Evolutionary conservation across 2,113 vertebrate genomes (phyloP), one percentile per base, ranked within the genome.

Genomic region (Puntigrus tetrazona): DNA sequence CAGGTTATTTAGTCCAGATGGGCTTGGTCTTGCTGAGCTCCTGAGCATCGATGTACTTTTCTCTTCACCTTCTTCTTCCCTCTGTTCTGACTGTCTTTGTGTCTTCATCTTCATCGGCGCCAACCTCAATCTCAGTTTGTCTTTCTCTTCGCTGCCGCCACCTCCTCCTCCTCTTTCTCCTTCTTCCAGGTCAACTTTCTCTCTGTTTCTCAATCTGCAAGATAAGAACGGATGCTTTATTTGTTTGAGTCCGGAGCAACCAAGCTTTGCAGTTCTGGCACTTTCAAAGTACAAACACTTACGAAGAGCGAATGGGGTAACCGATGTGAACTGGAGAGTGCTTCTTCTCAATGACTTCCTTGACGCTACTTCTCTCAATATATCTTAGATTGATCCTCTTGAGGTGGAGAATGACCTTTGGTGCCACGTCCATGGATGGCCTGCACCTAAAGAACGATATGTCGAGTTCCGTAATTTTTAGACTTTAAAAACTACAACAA

Each of bases 1-100:
- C 97, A 0, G 96, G 50, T 98, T 99, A 43, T 97, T n/a, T n/a
- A 93, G 97, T 99, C 97, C 97, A 99, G 57, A 99, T 94, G 0
- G 95, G 95, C 72, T 95, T 95, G 36, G 93, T 95, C 86, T 95
- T 96, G 90, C 95, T 96, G 84, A 96, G 88, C 84, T 96, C 95
- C 72, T 96, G 94, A 86, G 93, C 90, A 76, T 96, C 95, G 52
- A 95, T 95, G 88, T 96, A 96, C 89, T 95, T 96, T 86, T 96
- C 95, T n/a, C 93, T 96, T 95, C 85, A 96, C 92, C 92, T 95
- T 95, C 91, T 95, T 95, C 91, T 94, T 95, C 88, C 94, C 94
- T 90, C 95, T 94, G 88, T 95, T 94, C 70, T 95, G 94, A 47
- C 91, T 72, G 50, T 91, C 86, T 0, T 91, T 90, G 83, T 90